Conservation (phyloP, 2,113 vertebrate genomes). For the Triplophysa dalaica region DNA sequence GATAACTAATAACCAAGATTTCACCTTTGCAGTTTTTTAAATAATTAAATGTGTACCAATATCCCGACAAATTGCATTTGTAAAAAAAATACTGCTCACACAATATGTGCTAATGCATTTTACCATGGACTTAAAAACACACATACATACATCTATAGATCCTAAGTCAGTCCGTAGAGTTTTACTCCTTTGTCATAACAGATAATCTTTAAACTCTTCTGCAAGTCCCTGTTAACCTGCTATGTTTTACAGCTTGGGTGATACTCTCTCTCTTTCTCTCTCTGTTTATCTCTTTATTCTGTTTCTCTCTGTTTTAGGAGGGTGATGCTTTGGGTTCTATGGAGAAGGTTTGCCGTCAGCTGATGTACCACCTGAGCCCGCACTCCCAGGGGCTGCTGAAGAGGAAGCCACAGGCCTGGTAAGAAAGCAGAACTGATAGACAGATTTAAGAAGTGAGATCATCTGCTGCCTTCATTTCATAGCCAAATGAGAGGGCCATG, state of each 20-base stretch:
- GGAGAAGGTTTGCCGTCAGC: conserved; percentile 97
- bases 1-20: neutral
- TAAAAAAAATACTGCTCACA: neutral
- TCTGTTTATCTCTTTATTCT: no score
- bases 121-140: neutral
- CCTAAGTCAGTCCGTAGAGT: no score
- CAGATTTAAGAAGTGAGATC: conserved; percentile 18
- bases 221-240: conserved; percentile 25
- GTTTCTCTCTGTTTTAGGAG: conserved; percentile 73
- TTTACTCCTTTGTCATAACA: no score
- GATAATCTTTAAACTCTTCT: no score
- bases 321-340: conserved; percentile 87
- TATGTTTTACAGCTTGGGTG: conserved; percentile 22
- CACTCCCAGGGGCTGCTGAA: conserved; percentile 91
- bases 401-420: conserved; percentile 96
- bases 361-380: conserved; percentile 97
- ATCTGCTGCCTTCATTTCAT: conserved; percentile 7
- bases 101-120: neutral
- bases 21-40: no score
- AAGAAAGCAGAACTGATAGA: conserved; percentile 62
- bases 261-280: conserved; percentile 34
- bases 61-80: neutral
- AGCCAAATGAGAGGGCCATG: neutral
- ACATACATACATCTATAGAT: no score
- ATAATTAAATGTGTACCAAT: neutral